Conservation (phyloP, 2,888 invertebrate species). For the Orthonevra nobilis region DNA sequence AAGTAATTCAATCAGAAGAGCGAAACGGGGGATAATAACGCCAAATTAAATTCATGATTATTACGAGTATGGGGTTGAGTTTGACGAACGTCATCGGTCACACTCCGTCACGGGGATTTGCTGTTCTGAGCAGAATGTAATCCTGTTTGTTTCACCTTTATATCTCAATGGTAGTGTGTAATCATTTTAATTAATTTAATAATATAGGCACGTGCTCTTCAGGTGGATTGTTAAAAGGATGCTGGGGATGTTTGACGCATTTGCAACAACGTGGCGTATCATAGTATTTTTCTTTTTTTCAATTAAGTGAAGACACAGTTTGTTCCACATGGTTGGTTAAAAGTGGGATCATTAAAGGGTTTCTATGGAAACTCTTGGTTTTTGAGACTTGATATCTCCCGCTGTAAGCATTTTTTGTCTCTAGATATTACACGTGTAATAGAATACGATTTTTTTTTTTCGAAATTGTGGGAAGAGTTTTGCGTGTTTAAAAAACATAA, state of each 20-base stretch:
- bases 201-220: conserved; percentile 64
- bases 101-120: conserved; percentile 45
- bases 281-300: not conserved
- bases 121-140: conserved; percentile 31
- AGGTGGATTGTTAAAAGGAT: conserved; percentile 32
- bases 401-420: too few species aligned
- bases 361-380: not conserved
- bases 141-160: conserved; percentile 62
- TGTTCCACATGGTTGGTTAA: not conserved
- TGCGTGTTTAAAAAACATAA: too few species aligned
- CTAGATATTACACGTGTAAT: too few species aligned
- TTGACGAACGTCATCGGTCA: conserved; percentile 41
- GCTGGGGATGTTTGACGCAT: not conserved
- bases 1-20: conserved; percentile 63
- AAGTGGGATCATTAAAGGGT: not conserved
- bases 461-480: too few species aligned
- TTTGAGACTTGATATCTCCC: too few species aligned
- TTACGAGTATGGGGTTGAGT: conserved; percentile 26
- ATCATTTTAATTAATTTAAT: conserved; percentile 69
- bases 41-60: conserved; percentile 68
- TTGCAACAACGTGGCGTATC: not conserved
- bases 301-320: not conserved
- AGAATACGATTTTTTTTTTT: too few species aligned
- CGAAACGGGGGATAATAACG: conserved; percentile 59
- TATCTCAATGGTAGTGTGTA: conserved; percentile 35